A percentile compares a stretch with the other conserved stretches of the same genome.
These are phyloP conservation scores for Accipiter cooperii DNA, from an alignment of 2,113 vertebrate genomes.

Conservation along the genomic window DNA sequence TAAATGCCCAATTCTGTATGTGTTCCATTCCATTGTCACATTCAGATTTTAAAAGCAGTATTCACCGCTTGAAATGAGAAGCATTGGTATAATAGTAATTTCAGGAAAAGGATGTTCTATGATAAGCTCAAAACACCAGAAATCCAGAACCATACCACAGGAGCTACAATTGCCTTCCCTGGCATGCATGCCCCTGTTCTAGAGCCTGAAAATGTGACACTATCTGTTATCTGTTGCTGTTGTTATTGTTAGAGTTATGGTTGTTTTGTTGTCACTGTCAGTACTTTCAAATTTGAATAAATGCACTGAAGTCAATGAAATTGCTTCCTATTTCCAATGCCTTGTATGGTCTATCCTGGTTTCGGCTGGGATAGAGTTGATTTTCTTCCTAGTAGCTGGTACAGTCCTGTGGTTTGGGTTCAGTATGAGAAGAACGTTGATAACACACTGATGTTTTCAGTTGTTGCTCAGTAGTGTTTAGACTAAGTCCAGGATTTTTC, in stretches of 20 bases:
- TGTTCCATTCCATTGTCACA: not conserved
- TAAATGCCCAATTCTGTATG: not conserved
- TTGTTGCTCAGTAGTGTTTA: no score
- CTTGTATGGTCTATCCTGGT: no score
- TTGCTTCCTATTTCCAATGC: not conserved
- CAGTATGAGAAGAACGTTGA: no score
- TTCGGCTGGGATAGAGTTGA: no score
- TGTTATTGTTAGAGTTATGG: not conserved
- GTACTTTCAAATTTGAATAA: not conserved
- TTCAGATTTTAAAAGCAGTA: not conserved
- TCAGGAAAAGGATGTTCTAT: not conserved
- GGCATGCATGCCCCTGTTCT: not conserved
- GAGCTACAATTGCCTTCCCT: not conserved
- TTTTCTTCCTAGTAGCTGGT: no score
- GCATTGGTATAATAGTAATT: not conserved
- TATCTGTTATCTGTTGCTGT: not conserved
- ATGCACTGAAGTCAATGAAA: not conserved
- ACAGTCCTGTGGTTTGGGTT: no score
- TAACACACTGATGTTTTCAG: no score
- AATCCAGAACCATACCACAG: not conserved
- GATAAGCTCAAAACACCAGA: not conserved
- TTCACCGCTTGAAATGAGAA: not conserved
- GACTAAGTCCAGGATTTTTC: no score
- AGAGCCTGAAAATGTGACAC: not conserved
- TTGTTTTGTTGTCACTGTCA: not conserved